A percentile compares a stretch with the other conserved stretches of the same genome.
Evolutionary conservation across 2,797 vertebrate genomes (phyloP).

Genomic region (Smutsia temminckii): DNA sequence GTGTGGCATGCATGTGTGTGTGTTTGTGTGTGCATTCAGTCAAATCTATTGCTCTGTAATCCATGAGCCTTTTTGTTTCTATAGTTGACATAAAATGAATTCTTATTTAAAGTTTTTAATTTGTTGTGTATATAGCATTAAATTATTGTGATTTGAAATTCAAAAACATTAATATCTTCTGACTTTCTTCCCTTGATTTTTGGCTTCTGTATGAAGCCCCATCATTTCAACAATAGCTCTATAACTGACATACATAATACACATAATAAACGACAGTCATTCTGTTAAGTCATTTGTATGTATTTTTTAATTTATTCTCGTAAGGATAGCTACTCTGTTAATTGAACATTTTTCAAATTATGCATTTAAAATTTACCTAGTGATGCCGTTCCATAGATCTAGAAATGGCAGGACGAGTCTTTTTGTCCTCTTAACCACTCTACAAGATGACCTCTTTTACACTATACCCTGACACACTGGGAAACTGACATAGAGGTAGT

Average conservation of each 20-base stretch:
- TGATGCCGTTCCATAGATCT: background rate
- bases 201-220: background rate
- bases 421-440: background rate
- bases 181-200: background rate
- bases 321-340: too few relatives aligned
- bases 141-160: background rate
- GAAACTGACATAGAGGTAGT: too few relatives aligned
- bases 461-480: rapidly evolving
- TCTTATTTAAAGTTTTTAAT: background rate
- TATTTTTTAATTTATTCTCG: background rate
- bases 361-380: background rate
- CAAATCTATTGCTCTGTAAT: background rate
- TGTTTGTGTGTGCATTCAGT: background rate
- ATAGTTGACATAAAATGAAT: background rate
- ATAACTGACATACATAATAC: background rate
- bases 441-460: background rate
- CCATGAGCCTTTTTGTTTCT: background rate
- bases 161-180: background rate
- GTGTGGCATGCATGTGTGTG: background rate
- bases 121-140: background rate
- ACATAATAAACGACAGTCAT: background rate
- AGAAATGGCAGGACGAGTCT: too few relatives aligned
- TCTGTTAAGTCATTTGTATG: background rate
- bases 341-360: background rate
- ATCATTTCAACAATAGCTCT: background rate